A percentile compares a stretch with the other conserved stretches of the same genome.
Conservation (phyloP, 2,888 invertebrate species). For the Eupithecia subfuscata region DNA sequence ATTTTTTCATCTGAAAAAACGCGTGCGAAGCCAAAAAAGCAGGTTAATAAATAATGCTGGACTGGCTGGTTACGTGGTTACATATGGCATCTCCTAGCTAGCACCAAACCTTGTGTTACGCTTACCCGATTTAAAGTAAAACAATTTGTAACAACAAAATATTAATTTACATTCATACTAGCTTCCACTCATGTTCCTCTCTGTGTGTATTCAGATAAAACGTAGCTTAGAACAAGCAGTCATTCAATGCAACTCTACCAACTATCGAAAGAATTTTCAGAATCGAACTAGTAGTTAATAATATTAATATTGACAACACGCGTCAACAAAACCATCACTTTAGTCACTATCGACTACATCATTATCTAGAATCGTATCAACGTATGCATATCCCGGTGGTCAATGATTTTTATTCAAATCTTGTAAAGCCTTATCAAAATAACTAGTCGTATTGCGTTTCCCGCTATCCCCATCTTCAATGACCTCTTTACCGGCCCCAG, state of each 20-base stretch:
- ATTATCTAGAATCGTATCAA: constrained; percentile 1
- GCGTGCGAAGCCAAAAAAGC: too few species aligned
- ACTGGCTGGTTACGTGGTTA: too few species aligned
- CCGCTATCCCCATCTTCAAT: constrained; percentile 23
- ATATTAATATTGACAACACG: neutral
- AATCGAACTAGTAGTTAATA: neutral
- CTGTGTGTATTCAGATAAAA: too few species aligned
- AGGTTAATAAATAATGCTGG: neutral
- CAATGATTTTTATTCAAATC: neutral
- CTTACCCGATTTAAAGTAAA: neutral
- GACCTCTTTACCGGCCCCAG: neutral
- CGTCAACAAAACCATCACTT: neutral
- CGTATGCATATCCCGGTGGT: neutral
- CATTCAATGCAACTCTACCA: neutral
- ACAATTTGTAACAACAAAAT: too few species aligned
- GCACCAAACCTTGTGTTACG: neutral
- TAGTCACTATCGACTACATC: neutral
- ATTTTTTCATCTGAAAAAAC: too few species aligned
- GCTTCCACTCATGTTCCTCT: neutral
- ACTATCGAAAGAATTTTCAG: neutral
- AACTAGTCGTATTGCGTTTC: constrained; percentile 11
- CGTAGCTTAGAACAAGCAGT: too few species aligned
- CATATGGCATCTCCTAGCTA: neutral
- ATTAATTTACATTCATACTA: too few species aligned
- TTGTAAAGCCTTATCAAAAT: neutral